These are phyloP conservation scores for Picus viridis DNA, from an alignment of 2,797 vertebrate genomes.

Conservation along the genomic window DNA sequence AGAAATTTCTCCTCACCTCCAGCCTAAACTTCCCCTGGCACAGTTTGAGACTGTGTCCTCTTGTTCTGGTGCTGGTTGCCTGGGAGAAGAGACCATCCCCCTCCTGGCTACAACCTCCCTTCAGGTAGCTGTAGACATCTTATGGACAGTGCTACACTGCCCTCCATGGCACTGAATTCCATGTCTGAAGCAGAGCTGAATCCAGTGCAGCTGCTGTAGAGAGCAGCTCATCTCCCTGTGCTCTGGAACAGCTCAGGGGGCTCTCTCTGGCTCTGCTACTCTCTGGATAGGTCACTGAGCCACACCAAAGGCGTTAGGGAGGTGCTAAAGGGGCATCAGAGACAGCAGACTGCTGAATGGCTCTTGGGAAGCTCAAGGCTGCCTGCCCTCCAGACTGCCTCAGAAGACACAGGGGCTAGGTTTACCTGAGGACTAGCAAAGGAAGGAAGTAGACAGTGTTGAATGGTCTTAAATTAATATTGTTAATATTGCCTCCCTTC, in stretches of 20 bases:
- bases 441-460: neutral
- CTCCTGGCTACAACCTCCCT: no score
- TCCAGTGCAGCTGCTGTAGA: neutral
- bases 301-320: neutral
- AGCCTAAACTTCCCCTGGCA: no score
- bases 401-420: neutral
- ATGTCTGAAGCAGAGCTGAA: neutral
- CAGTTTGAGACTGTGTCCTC: no score
- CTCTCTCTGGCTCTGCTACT: neutral
- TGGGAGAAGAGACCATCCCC: no score
- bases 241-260: neutral
- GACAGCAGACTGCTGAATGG: neutral
- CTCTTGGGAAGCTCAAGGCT: neutral
- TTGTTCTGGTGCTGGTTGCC: no score
- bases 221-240: neutral
- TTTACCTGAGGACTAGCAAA: neutral
- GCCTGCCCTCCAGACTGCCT: neutral
- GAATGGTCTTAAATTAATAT: constrained; percentile 72
- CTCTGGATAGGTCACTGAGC: neutral
- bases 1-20: no score
- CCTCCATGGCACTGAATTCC: neutral
- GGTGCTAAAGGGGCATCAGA: neutral
- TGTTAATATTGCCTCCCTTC: no score
- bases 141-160: neutral
- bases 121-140: neutral